phyloP scores from a whole-genome alignment of 2,797 vertebrate species.

The Spheniscus humboldti region DNA sequence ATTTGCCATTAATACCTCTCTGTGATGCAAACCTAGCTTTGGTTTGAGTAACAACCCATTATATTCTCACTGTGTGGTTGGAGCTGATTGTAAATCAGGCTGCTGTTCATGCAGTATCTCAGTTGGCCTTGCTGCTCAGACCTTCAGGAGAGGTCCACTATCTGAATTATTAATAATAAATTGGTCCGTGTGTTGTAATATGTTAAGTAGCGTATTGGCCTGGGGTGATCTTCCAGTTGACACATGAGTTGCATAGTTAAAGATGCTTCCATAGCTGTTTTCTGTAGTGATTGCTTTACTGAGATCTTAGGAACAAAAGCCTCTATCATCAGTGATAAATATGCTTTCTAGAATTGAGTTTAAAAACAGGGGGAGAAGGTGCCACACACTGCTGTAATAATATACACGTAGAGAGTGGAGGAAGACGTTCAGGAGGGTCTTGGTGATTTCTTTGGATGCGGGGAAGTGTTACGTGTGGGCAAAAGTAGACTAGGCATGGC shows the following conservation, averaged over 20 bases:
- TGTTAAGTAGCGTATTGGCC: not conserved
- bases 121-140: not conserved
- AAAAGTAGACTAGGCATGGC: not conserved
- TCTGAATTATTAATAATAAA: not conserved
- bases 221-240: not conserved
- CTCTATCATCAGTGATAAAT: not conserved
- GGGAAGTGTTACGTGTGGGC: not conserved
- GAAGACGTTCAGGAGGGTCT: not conserved
- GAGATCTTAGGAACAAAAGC: not conserved
- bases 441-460: not conserved
- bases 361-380: not conserved
- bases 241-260: fast-evolving
- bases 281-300: not conserved
- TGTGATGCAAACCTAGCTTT: not conserved
- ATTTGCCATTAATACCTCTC: not conserved
- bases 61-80: not conserved
- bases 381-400: not conserved
- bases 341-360: not conserved
- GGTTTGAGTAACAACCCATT: not conserved
- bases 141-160: not conserved
- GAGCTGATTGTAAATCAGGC: not conserved
- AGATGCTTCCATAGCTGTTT: not conserved
- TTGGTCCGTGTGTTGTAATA: not conserved
- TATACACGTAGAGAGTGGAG: fast-evolving
- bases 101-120: not conserved